Base-by-base conservation (phyloP, 2,113 vertebrate species). In the Phalacrocorax pelagicus region DNA sequence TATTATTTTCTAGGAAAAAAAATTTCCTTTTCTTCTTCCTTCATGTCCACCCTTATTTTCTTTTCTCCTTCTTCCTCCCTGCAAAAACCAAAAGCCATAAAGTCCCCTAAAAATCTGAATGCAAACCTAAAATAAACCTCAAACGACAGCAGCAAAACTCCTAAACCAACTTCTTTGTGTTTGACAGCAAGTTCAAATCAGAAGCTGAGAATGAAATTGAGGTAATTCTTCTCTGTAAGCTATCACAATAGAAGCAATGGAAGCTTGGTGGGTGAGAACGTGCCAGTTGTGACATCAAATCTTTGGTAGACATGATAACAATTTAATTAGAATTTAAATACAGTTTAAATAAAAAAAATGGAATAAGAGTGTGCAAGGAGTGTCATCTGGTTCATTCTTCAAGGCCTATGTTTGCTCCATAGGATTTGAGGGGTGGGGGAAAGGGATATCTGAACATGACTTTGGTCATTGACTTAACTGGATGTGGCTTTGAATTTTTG, bases 351-450 rank as follows among this genome's bases (percentile, higher is more conserved):
- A 30, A 73, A 78, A 73, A 73, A 74, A 74, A 62, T 42, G 40
- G 42, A 78, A 36, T 18, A 38, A 44, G 13, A 27, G 4, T 38
- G 10, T 89, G 15, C 12, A 78, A 42, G 22, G 24, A 81, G 18
- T 14, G 11, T 29, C 13, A 34, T 49, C 38, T 75, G 10, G 18
- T 78, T 84, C 0, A 0, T 94, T 94, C 19, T 69, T 81, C 47
- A 51, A 81, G 72, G 26, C 4, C 32, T 51, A 0, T 20, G 15
- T 59, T 95, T 21, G 3, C 81, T 93, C 36, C 0, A 1, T 19
- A 34, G 77, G 38, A 44, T 2, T 23, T 69, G 21, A 49, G 13
- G 5, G 3, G 6, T 3, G 2, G 3, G 20, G 9, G 3, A 8
- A 32, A 42, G 11, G 19, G 23, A 72, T 93, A 54, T 17, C 10